Evolutionary conservation across 2,888 invertebrate genomes (phyloP).

Genomic region (Hirtodrosophila cameraria): DNA sequence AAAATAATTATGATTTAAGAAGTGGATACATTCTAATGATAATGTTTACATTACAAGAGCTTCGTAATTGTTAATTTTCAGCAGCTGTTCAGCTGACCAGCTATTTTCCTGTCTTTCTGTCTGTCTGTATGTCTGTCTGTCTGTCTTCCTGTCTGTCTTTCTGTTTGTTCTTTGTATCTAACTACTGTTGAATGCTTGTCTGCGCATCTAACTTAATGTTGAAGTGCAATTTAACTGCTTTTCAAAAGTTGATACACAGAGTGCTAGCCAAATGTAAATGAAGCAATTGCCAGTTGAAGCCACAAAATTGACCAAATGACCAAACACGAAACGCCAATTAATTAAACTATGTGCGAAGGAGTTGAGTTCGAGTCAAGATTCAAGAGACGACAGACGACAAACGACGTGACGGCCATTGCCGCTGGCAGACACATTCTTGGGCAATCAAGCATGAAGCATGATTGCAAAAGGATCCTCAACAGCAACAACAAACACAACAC

Average conservation of each 20-base stretch:
- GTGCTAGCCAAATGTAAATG: constrained; percentile 49
- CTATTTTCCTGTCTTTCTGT: too few species aligned
- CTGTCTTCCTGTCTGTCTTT: neutral
- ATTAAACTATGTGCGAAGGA: constrained; percentile 55
- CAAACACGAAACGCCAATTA: constrained; percentile 43
- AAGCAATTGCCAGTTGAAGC: constrained; percentile 40
- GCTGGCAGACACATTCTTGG: constrained; percentile 46
- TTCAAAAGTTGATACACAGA: constrained; percentile 19
- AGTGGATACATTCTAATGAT: constrained; percentile 12
- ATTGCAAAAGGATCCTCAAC: constrained; percentile 68
- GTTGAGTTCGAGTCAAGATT: constrained; percentile 3
- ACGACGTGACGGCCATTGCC: neutral
- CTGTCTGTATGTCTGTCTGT: neutral
- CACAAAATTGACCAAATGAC: constrained; percentile 21
- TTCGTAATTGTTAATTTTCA: constrained; percentile 14
- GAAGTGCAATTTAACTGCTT: constrained; percentile 39
- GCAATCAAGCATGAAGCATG: constrained; percentile 51
- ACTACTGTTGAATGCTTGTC: neutral
- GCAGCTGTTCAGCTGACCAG: too few species aligned
- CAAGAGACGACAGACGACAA: too few species aligned
- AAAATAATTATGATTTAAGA: too few species aligned
- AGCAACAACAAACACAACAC: constrained; percentile 1
- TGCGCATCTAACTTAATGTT: constrained; percentile 26
- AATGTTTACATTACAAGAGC: neutral
- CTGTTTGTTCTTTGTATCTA: neutral